Evolutionary conservation across 2,113 vertebrate species (phyloP).

Genomic region (Oncorhynchus clarkii): DNA sequence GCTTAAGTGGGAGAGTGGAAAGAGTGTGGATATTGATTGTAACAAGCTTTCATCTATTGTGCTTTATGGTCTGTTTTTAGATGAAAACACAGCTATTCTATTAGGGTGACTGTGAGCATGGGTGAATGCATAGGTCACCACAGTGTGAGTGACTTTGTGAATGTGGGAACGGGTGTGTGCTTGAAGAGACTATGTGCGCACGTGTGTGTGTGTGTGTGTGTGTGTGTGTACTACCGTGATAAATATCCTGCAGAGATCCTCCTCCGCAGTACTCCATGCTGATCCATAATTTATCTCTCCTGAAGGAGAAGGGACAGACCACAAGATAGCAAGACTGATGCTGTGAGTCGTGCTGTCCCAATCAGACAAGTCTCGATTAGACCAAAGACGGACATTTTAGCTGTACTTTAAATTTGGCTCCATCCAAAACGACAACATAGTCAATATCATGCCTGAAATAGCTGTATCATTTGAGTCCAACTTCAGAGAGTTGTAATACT

Average conservation of each 20-base stretch:
- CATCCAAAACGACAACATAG: too few relatives aligned
- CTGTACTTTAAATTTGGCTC: too few relatives aligned
- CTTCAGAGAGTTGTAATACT: conserved; percentile 3
- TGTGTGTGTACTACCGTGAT: conserved; percentile 80
- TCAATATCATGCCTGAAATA: too few relatives aligned
- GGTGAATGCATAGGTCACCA: neutral
- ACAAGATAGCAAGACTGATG: neutral
- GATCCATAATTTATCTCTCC: conserved; percentile 98
- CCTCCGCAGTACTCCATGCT: conserved; percentile 99
- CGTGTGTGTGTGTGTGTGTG: neutral
- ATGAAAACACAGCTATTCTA: neutral
- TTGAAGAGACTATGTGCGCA: conserved; percentile 2
- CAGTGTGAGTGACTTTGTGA: neutral
- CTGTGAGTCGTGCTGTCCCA: too few relatives aligned
- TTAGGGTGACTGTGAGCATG: neutral
- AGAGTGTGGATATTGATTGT: neutral
- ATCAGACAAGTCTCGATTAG: too few relatives aligned
- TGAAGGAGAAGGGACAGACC: conserved; percentile 52
- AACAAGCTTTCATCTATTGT: neutral
- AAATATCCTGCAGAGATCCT: conserved; percentile 97
- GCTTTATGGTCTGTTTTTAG: neutral
- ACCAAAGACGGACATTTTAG: too few relatives aligned
- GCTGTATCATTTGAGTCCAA: too few relatives aligned
- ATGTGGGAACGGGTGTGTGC: neutral
- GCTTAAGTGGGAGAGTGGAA: neutral